phyloP scores from a whole-genome alignment of 2,888 invertebrate genomes.

The Poecilus cupreus region DNA sequence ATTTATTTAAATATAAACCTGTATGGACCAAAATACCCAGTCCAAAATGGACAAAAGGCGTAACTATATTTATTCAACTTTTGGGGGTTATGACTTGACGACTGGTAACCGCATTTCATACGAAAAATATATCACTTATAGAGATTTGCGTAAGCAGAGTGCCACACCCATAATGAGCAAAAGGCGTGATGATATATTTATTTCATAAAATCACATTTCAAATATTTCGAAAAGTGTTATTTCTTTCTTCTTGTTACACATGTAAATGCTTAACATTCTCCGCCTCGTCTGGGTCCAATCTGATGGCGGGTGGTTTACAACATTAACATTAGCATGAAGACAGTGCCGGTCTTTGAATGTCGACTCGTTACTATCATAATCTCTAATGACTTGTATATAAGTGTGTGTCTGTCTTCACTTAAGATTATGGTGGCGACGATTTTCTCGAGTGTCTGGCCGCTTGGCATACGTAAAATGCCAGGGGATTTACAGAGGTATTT shows the following conservation, averaged over 20 bases:
- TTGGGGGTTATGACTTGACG: too few species aligned
- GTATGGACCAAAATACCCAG: too few species aligned
- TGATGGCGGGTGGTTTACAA: slow-evolving; percentile 21
- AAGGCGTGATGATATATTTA: too few species aligned
- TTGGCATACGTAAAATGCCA: background rate
- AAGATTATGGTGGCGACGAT: slow-evolving; percentile 26
- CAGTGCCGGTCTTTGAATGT: slow-evolving; percentile 52
- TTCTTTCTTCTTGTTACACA: background rate
- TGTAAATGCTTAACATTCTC: slow-evolving; percentile 12
- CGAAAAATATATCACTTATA: too few species aligned
- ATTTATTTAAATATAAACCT: too few species aligned
- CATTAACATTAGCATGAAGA: slow-evolving; percentile 22
- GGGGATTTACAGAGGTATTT: too few species aligned
- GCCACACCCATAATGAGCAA: too few species aligned
- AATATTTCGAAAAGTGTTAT: background rate
- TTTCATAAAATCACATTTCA: too few species aligned
- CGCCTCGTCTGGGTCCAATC: slow-evolving; percentile 36
- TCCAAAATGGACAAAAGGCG: too few species aligned
- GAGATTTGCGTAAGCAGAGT: too few species aligned
- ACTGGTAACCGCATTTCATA: too few species aligned
- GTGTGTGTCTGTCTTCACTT: slow-evolving; percentile 43
- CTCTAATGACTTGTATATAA: slow-evolving; percentile 47
- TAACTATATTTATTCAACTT: too few species aligned
- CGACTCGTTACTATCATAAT: slow-evolving; percentile 52
- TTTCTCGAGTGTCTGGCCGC: background rate